Percentiles rank a stretch among this genome's conserved stretches.
Conservation (phyloP, 2,888 invertebrate genomes). For the Chalcis sispes region DNA sequence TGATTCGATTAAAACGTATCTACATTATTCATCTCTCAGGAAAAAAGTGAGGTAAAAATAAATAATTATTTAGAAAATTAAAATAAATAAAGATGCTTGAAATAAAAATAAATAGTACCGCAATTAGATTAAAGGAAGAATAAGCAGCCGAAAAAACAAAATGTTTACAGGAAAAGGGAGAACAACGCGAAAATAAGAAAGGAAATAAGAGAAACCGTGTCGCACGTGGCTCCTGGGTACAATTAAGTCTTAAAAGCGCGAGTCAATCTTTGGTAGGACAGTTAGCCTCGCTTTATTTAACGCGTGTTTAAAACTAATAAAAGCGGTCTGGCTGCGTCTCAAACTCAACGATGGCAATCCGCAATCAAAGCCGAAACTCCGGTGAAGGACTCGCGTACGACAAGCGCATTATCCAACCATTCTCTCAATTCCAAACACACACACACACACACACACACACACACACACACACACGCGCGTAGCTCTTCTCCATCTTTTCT, state of each 20-base stretch:
- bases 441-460: too few relatives aligned
- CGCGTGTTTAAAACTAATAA: constrained; percentile 76
- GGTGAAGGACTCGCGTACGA: constrained; percentile 60
- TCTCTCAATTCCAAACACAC: too few relatives aligned
- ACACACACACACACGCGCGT: too few relatives aligned
- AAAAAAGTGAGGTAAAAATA: too few relatives aligned
- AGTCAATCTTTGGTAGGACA: constrained; percentile 65
- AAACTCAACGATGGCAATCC: constrained; percentile 60
- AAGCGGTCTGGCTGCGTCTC: constrained; percentile 58
- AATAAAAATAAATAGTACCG: background rate
- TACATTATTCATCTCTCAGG: too few relatives aligned
- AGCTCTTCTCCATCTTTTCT: constrained; percentile 23
- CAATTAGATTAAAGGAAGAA: background rate
- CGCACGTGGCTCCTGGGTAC: constrained; percentile 59
- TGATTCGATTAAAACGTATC: too few relatives aligned
- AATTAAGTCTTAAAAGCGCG: constrained; percentile 69
- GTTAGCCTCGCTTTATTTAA: constrained; percentile 74
- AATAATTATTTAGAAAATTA: background rate
- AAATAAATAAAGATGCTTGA: background rate
- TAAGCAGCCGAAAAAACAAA: too few relatives aligned
- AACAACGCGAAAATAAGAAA: background rate
- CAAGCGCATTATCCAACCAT: constrained; percentile 67
- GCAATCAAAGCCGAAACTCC: constrained; percentile 68
- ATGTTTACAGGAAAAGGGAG: background rate
- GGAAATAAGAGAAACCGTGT: background rate